phyloP scores from a whole-genome alignment of 2,113 vertebrate species.

The Lampris incognitus region DNA sequence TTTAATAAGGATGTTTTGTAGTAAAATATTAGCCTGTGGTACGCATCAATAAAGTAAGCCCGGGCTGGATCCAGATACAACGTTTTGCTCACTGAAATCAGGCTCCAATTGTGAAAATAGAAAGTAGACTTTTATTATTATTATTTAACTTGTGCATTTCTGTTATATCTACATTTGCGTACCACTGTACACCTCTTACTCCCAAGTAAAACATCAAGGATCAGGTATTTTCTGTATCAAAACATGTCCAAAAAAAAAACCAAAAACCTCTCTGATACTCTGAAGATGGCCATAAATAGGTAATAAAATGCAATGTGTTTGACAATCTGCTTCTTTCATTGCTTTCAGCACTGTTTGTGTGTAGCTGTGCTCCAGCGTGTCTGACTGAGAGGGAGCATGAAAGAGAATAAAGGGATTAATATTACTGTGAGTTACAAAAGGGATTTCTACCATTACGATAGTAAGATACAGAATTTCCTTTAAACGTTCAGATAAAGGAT shows the following conservation, averaged over 20 bases:
- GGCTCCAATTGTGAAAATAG: constrained; percentile 80
- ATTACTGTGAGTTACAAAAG: too few species aligned
- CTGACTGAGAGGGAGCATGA: background rate
- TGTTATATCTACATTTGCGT: constrained; percentile 67
- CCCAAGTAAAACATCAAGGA: constrained; percentile 61
- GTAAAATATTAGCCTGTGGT: constrained; percentile 35
- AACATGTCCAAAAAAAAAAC: constrained; percentile 71
- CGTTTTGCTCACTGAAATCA: constrained; percentile 55
- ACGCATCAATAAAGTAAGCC: constrained; percentile 51
- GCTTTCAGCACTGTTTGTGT: background rate
- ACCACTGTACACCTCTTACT: constrained; percentile 60
- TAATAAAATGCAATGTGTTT: constrained; percentile 85
- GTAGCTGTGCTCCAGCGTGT: constrained; percentile 1
- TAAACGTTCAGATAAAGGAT: background rate
- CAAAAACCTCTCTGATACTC: constrained; percentile 69
- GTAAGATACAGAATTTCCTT: background rate
- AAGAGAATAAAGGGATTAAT: too few species aligned
- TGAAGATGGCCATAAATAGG: constrained; percentile 81
- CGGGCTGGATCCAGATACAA: constrained; percentile 38
- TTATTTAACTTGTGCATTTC: constrained; percentile 82
- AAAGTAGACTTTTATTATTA: constrained; percentile 85
- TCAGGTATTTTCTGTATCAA: constrained; percentile 74
- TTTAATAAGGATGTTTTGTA: constrained; percentile 31
- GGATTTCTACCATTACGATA: too few species aligned
- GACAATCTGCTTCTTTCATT: constrained; percentile 10